A percentile compares a stretch with the other conserved stretches of the same genome.
Conservation (phyloP, 2,113 vertebrate genomes). For the Meles meles region DNA sequence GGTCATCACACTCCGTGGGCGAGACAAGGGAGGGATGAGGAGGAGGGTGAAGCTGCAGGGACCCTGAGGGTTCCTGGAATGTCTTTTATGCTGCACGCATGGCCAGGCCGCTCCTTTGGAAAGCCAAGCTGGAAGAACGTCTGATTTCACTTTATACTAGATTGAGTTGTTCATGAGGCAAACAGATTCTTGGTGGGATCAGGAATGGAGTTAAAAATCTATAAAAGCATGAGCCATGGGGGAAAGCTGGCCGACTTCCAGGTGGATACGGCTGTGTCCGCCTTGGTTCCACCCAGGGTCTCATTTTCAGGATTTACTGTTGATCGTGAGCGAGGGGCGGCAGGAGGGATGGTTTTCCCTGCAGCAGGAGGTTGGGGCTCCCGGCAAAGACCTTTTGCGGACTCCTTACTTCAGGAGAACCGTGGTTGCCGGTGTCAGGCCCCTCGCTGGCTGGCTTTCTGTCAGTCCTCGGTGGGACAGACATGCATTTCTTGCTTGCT, state of each 20-base stretch:
- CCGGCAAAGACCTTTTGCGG: not conserved
- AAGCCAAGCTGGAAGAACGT: accelerated
- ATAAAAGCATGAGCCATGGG: accelerated
- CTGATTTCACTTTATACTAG: not conserved
- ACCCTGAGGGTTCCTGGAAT: not conserved
- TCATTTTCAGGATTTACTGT: not conserved
- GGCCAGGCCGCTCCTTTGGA: not conserved
- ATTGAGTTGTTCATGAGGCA: not conserved
- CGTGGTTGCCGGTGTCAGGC: not conserved
- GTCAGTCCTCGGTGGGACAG: not conserved
- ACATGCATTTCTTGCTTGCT: not conserved
- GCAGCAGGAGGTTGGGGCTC: not conserved
- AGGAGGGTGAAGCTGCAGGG: accelerated
- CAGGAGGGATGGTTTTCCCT: constrained; percentile 1
- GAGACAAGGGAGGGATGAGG: accelerated
- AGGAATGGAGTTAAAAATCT: not conserved
- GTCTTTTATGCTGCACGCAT: accelerated
- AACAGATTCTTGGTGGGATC: not conserved
- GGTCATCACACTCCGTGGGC: not conserved
- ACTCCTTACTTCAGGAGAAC: not conserved
- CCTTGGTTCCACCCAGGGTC: not conserved
- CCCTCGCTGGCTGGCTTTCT: not conserved
- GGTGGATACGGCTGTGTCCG: accelerated
- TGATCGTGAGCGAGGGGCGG: not conserved
- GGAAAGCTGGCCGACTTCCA: not conserved